Base-by-base conservation (phyloP, 1,140 invertebrate genomes). In the Palaemon carinicauda region DNA sequence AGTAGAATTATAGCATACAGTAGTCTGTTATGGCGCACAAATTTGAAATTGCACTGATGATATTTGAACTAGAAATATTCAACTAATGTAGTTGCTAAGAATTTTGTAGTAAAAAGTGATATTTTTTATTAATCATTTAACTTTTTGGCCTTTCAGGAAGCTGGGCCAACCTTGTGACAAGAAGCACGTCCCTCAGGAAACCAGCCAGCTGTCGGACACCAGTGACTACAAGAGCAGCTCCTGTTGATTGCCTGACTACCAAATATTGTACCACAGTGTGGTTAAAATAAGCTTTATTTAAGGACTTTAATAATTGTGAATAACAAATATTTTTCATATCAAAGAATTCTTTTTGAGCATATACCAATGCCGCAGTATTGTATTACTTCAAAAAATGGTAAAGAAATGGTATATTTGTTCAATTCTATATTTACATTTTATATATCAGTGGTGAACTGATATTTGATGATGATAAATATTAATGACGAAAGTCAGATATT, bases 191-290 rank as follows among this genome's bases (percentile, higher is more conserved):
- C 77, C 73, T 69, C 74, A 86, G 84, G 85, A 78, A 79, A 73
- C 51, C 29, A 79, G 77, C 79, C 86, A 81, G 54, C 78, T 87
- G 56, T 88, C 87, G n/a, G 87, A 88, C 87, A 86, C 89, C 65
- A 88, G 87, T 41, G 89, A 89, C 82, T 89, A 89, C 89, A 89
- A 89, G 74, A 88, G 89, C 69, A 89, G 89, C 75, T 89, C 89
- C 73, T 89, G 89, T 77, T 89, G 71, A 85, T 73, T 41, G 33
- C 60, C 52, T 73, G 60, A 29, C 29, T 29, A 29, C n/a, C 17
- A 29, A 77, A 77, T 27, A 74, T 19, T 19, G 31, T 74, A 77
- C 41, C 77, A 78, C 54, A 69, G 41, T 75, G 74, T 81, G 75
- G 27, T 83, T 41, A 69, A 31, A 69, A 69, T 31, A 77, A 80